Conservation (phyloP, 2,797 vertebrate genomes). For the Channallabes apus region DNA sequence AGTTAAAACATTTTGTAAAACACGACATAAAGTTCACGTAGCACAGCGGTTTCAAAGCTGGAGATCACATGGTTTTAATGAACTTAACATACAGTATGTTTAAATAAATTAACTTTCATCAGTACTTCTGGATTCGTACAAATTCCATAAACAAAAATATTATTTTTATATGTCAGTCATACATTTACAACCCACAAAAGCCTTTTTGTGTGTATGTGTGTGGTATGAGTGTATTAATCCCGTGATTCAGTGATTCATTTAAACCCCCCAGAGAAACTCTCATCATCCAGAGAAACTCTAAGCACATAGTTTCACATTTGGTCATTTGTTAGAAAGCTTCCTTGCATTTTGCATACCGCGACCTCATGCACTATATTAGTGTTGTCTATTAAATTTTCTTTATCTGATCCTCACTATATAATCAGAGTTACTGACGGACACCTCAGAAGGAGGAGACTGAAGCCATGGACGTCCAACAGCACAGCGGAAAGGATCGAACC, state of each 20-base stretch:
- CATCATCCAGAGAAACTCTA: background rate
- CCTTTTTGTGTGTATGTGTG: background rate
- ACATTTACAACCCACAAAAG: too few relatives aligned
- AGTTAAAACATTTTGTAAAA: too few relatives aligned
- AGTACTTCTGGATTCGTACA: too few relatives aligned
- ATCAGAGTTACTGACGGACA: slow-evolving; percentile 47
- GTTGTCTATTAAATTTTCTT: background rate
- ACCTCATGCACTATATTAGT: background rate
- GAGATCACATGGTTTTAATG: too few relatives aligned
- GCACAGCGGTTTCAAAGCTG: too few relatives aligned
- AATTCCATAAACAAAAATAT: too few relatives aligned
- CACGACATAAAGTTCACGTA: too few relatives aligned
- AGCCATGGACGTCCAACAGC: slow-evolving; percentile 56
- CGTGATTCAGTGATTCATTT: background rate
- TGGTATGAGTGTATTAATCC: background rate
- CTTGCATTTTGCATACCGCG: background rate
- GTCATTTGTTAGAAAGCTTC: background rate
- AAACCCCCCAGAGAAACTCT: background rate
- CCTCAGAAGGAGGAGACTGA: slow-evolving; percentile 57
- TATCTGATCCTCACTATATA: slow-evolving; percentile 24
- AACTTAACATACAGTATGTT: too few relatives aligned
- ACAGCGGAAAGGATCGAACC: slow-evolving; percentile 22
- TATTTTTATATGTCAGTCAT: too few relatives aligned
- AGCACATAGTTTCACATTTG: background rate
- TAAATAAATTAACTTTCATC: too few relatives aligned